Base-by-base conservation (phyloP, 2,113 vertebrate genomes). In the Holacanthus passer region DNA sequence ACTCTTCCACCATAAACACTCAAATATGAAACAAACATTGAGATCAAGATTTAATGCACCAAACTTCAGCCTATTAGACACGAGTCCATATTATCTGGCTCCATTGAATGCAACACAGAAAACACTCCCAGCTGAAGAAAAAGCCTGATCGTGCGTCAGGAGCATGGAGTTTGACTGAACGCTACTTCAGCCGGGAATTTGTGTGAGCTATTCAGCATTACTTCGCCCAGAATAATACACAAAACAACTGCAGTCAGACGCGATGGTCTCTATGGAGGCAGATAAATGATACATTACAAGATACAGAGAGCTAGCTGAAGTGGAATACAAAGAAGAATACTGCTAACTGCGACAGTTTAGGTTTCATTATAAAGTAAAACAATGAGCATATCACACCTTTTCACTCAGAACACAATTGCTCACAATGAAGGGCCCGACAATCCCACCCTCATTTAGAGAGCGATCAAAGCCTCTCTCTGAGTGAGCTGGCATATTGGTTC, bases 401-500 rank as follows among this genome's bases (percentile, higher is more conserved):
- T 78, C 68, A 29, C 75, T 87, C 62, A 20, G 19, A 76, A 79
- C 39, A 68, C 87, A 79, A 76, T 91, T 71, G 87, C 76, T 83
- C 77, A 86, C 85, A 77, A 73, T 84, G 73, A 87, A 77, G 74
- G 81, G 76, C 79, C 78, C 7, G 10, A 68, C 60, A 81, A 79
- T 58, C 75, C 67, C 73, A 59, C 72, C 82, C 76, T 81, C 84
- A 70, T 90, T 88, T 70, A 84, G 53, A 86, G 69, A 81, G 52
- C 68, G 65, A 93, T 91, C 87, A 93, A 93, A 91, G 87, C 69
- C 62, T 22, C 64, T 83, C 37, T 82, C 67, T 67, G 83, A 75
- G 60, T 75, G 86, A 90, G 77, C 56, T 43, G 41, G 66, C 70
- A 78, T 77, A 89, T 78, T 88, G 80, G 68, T 81, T 90, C 72